Evolutionary conservation across 2,888 invertebrate genomes (phyloP), one percentile per base, ranked within the genome.

Genomic region (Gonocerus acuteangulatus): DNA sequence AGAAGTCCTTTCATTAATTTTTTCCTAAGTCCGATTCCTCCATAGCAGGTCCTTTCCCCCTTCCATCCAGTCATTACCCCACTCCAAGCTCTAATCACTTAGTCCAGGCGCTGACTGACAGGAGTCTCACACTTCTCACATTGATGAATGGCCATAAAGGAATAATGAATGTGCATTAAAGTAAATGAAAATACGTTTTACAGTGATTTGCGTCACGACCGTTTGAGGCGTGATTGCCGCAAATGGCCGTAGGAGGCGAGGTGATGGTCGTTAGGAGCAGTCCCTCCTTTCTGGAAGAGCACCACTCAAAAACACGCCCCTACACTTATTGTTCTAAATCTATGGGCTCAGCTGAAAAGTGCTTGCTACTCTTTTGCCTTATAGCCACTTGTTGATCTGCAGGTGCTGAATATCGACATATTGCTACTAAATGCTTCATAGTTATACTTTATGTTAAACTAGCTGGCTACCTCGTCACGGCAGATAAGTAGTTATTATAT

Each of bases 201-300:
- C 39, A 32, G 22, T 57, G 47, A 47, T 57, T 32, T 44, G 27
- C 45, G 57, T 57, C 57, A 57, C 57, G 57, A 57, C 19, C 45
- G 39, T 39, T 11, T n/a, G 39, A n/a, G 9, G 18, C 57, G 45
- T 57, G 57, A 57, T 45, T 57, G 47, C 32, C 47, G 34, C 47
- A 57, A 57, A 57, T 57, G 57, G 57, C 27, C 13, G 15, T 16
- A 2, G n/a, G 27, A 9, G 27, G 23, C 4, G n/a, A 3, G 39
- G 4, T 9, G 27, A 27, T 9, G 39, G 39, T 39, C 39, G 39
- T 39, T 39, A 39, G 39, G 39, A 9, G 7, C 39, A 4, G 27
- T 27, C 27, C 9, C 27, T 27, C 4, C 9, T 6, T 27, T 27
- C 27, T 9, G 4, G 27, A 27, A 6, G 4, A 27, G 4, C 9